Evolutionary conservation across 2,888 invertebrate genomes (phyloP).

Genomic region (Cosmorhoe ocellata): DNA sequence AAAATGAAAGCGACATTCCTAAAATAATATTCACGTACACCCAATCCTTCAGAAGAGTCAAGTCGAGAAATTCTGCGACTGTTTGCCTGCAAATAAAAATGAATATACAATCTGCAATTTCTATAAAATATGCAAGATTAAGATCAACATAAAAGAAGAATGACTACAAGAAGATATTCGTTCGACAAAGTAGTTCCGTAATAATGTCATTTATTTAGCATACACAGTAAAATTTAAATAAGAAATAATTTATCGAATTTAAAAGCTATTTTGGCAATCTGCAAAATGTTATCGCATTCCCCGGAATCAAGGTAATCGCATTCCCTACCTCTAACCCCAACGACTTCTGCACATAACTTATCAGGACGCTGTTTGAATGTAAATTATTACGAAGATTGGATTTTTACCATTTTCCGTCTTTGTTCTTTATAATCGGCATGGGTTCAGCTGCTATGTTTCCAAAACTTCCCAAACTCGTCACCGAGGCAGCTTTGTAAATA

Average conservation of each 20-base stretch:
- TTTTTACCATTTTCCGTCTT: slow-evolving; percentile 75
- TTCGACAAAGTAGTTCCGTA: background rate
- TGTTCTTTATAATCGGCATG: slow-evolving; percentile 75
- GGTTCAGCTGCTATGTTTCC: slow-evolving; percentile 70
- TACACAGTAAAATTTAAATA: slow-evolving; percentile 10
- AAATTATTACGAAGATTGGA: slow-evolving; percentile 17
- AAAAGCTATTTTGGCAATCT: background rate
- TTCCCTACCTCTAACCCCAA: slow-evolving; percentile 8
- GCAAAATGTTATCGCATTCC: slow-evolving; percentile 11
- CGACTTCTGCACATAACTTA: slow-evolving; percentile 27
- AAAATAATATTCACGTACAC: slow-evolving; percentile 86
- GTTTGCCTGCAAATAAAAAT: slow-evolving; percentile 64
- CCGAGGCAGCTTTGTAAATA: slow-evolving; percentile 72
- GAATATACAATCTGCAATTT: background rate
- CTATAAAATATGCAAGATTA: background rate
- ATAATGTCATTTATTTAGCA: background rate
- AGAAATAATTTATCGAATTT: background rate
- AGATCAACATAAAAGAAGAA: background rate
- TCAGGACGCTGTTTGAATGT: slow-evolving; percentile 26
- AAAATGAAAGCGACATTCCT: slow-evolving; percentile 86
- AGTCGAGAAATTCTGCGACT: slow-evolving; percentile 83
- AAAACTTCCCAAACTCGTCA: slow-evolving; percentile 73
- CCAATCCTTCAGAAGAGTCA: slow-evolving; percentile 84
- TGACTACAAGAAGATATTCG: background rate
- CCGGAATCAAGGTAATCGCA: slow-evolving; percentile 13